Conservation (phyloP, 2,888 invertebrate species). For the Chesias legatella region DNA sequence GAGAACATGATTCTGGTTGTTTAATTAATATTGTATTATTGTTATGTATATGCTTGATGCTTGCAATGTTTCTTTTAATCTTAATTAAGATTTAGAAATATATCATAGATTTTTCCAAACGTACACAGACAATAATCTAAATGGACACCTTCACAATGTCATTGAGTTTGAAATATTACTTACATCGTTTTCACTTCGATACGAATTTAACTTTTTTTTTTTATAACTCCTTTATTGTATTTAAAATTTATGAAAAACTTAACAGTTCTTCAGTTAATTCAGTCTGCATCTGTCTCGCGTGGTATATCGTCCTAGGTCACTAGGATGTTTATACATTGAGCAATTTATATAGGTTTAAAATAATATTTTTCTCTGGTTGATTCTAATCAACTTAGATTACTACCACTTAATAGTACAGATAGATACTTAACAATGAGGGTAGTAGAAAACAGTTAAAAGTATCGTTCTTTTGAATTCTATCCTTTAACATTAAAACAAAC, state of each 20-base stretch:
- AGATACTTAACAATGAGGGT: too few species aligned
- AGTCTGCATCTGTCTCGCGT: too few species aligned
- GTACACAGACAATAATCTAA: constrained; percentile 12
- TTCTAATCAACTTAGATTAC: too few species aligned
- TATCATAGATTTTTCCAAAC: background rate
- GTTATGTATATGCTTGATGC: constrained; percentile 46
- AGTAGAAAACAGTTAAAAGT: constrained; percentile 6
- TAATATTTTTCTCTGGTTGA: constrained; percentile 15
- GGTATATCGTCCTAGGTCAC: too few species aligned
- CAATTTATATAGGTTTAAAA: too few species aligned
- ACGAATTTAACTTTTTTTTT: too few species aligned
- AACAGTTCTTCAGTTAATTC: background rate
- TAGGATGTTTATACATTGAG: too few species aligned
- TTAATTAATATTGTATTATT: constrained; percentile 32
- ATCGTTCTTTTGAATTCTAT: too few species aligned
- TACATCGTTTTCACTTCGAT: too few species aligned
- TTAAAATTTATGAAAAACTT: too few species aligned
- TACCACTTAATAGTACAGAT: too few species aligned
- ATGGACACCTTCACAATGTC: constrained; percentile 4
- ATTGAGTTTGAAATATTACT: background rate
- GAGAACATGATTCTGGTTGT: constrained; percentile 43
- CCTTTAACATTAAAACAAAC: background rate
- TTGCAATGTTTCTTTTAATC: constrained; percentile 38
- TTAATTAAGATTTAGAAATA: constrained; percentile 5
- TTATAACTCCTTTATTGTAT: too few species aligned